phyloP scores from a whole-genome alignment of 2,113 vertebrate genomes.

The Cottus gobio region DNA sequence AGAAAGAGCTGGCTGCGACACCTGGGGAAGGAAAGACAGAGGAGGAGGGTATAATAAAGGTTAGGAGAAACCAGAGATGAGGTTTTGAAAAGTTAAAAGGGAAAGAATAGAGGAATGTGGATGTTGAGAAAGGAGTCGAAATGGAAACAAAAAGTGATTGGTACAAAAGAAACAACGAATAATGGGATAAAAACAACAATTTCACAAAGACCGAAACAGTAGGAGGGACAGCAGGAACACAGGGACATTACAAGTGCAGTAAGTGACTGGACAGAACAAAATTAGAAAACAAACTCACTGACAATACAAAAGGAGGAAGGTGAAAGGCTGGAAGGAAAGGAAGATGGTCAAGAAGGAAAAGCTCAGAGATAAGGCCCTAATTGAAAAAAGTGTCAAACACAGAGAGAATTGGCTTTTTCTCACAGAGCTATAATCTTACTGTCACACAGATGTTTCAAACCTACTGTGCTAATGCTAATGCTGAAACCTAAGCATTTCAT shows the following conservation, averaged over 20 bases:
- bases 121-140: not conserved
- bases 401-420: constrained; percentile 15
- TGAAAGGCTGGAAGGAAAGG: not conserved
- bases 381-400: not conserved
- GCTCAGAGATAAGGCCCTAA: not conserved
- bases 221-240: not conserved
- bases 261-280: not conserved
- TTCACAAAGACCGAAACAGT: constrained; percentile 14
- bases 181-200: constrained; percentile 2
- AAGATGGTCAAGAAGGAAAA: constrained; percentile 18
- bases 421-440: constrained; percentile 10
- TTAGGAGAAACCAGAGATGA: not conserved
- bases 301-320: not conserved
- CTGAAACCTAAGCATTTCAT: constrained; percentile 8
- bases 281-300: constrained; percentile 2
- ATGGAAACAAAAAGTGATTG: not conserved
- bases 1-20: constrained; percentile 90
- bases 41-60: not conserved
- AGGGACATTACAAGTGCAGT: constrained; percentile 8
- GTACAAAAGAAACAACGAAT: not conserved
- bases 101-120: constrained; percentile 6
- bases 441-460: not conserved
- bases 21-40: constrained; percentile 73
- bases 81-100: not conserved
- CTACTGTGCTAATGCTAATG: not conserved